A percentile compares a stretch with the other conserved stretches of the same genome.
Conservation (phyloP, 2,888 invertebrate species). For the Frankliniella fusca region DNA sequence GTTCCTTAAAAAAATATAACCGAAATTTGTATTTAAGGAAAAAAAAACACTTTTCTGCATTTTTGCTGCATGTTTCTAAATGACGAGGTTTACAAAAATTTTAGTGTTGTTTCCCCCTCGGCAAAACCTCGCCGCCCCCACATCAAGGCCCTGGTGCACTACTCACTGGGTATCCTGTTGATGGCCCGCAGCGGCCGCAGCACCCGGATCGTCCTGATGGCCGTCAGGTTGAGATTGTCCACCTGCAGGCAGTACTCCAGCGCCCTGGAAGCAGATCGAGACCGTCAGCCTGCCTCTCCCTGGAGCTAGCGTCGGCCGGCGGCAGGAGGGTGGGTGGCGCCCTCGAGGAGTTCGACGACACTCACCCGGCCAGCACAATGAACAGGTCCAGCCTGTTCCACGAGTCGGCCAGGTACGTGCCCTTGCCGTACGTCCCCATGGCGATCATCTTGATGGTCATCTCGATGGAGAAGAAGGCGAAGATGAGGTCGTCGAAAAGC, state of each 20-base stretch:
- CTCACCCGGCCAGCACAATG: conserved; percentile 93
- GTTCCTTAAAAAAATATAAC: too few species aligned
- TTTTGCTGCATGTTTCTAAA: too few species aligned
- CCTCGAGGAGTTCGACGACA: conserved; percentile 37
- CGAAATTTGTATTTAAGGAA: too few species aligned
- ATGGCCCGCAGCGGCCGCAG: conserved; percentile 94
- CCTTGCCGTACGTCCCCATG: conserved; percentile 92
- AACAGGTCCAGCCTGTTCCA: conserved; percentile 99
- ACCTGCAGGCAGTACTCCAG: conserved; percentile 89
- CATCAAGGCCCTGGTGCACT: too few species aligned
- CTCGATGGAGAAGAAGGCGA: conserved; percentile 95
- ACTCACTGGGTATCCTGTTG: conserved; percentile 99
- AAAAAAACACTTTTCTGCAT: too few species aligned
- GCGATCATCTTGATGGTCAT: conserved; percentile 98
- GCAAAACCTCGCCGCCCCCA: too few species aligned
- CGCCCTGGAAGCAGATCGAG: conserved; percentile 54
- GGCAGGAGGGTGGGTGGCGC: too few species aligned
- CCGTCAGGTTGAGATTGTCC: conserved; percentile 96
- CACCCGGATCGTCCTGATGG: conserved; percentile 96
- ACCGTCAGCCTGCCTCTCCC: background rate
- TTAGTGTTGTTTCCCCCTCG: too few species aligned
- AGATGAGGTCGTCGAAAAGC: conserved; percentile 97
- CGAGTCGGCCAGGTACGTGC: conserved; percentile 93
- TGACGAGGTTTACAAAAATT: too few species aligned
- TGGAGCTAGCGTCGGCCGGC: conserved; percentile 32